Conservation (phyloP, 2,113 vertebrate species). For the Eclectus roratus region DNA sequence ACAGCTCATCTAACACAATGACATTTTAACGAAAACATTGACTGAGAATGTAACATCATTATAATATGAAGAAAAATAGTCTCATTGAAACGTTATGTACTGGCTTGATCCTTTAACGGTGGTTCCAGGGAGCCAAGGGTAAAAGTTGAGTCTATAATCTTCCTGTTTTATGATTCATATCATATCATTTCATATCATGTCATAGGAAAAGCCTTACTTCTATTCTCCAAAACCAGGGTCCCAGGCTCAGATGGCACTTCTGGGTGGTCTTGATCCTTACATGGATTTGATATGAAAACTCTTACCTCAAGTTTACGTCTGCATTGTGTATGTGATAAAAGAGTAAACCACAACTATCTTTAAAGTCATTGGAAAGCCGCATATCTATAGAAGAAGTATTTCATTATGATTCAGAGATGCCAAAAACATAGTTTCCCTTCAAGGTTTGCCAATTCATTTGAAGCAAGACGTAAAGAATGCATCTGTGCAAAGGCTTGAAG, state of each 20-base stretch:
- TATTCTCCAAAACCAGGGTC: background rate
- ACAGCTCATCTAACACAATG: background rate
- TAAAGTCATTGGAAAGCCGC: background rate
- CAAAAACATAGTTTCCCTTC: slow-evolving; percentile 13
- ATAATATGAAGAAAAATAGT: background rate
- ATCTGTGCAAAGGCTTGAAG: slow-evolving; percentile 19
- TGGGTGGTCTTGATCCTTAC: slow-evolving; percentile 1
- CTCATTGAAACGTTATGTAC: background rate
- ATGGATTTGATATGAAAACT: background rate
- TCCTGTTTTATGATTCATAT: background rate
- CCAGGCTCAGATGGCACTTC: background rate
- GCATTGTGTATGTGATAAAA: slow-evolving; percentile 10
- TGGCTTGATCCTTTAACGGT: background rate
- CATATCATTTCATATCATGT: background rate
- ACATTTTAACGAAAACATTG: background rate
- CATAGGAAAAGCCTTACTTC: background rate
- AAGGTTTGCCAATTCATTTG: slow-evolving; percentile 30
- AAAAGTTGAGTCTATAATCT: background rate
- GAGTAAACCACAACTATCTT: background rate
- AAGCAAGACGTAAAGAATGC: background rate
- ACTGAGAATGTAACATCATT: background rate
- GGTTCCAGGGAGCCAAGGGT: background rate
- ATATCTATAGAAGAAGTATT: background rate
- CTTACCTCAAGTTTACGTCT: slow-evolving; percentile 21
- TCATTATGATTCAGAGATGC: background rate